Evolutionary conservation across 2,888 invertebrate genomes (phyloP), one percentile per base, ranked within the genome.

Genomic region (Choristoneura rosaceana): DNA sequence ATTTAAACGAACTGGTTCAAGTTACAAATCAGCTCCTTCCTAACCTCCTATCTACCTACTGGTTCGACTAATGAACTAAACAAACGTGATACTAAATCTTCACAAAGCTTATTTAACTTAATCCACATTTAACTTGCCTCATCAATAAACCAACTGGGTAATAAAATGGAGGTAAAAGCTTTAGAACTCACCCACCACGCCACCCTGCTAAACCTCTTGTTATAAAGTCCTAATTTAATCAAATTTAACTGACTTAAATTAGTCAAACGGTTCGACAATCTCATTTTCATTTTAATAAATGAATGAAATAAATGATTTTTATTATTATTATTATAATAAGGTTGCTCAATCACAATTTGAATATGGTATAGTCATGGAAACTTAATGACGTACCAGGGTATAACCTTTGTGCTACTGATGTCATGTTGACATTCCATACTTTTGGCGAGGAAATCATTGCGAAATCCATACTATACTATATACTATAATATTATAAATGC

Each of bases 171-270:
- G 38, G 38, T 38, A 15, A 15, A 50, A 15, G 12, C 14, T 14
- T 45, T 7, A 43, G 55, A 58, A 45, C 25, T 17, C 9, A 14
- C 15, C 64, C 1, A n/a, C 25, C n/a, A 17, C 25, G 7, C 38
- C 59, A 38, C 45, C 25, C 17, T n/a, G 34, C n/a, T 7, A 41
- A 58, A 58, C 58, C 38, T 65, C 43, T 58, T 43, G 45, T 43
- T 15, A 43, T 33, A 55, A 43, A 64, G 38, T 41, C 70, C 41
- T 70, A 64, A 64, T 70, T 64, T 47, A 59, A 59, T 64, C 17
- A 63, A 7, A 55, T 47, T 70, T 15, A 33, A 64, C 59, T 45
- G 38, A 64, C 58, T 70, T 17, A 10, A 69, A 55, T 17, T 67
- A 12, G 33, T 67, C n/a, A 45, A 67, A 59, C 47, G 64, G 50